Base-by-base conservation (phyloP, 2,888 invertebrate species). In the Gasteruption jaculator region DNA sequence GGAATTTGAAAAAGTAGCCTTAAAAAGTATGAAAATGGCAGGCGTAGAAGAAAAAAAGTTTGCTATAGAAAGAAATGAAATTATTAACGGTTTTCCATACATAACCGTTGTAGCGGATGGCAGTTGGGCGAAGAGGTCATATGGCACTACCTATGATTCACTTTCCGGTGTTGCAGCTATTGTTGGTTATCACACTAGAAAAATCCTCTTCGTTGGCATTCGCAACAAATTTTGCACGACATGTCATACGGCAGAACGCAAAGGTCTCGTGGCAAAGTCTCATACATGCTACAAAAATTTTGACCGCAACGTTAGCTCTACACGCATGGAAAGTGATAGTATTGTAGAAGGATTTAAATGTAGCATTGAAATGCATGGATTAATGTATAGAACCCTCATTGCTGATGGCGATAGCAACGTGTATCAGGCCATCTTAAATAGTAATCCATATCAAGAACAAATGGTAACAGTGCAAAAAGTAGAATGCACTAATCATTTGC, bases 291-390 rank as follows among this genome's bases (percentile, higher is more conserved):
- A 45, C 41, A 55, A 53, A 40, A 61, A 63, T n/a, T n/a, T n/a
- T n/a, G n/a, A n/a, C n/a, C n/a, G n/a, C n/a, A n/a, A n/a, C n/a
- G n/a, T n/a, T n/a, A 46, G 49, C 26, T 52, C 51, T 8, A 56
- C 61, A 6, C 65, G 65, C 50, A 53, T 56, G 50, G 52, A 53
- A 48, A 29, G 34, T n/a, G 46, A 49, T 33, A 43, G 45, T 11
- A 41, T 54, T 20, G 32, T 27, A n/a, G n/a, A n/a, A n/a, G n/a
- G n/a, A n/a, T n/a, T n/a, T n/a, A n/a, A n/a, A n/a, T n/a, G n/a
- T n/a, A n/a, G n/a, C n/a, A n/a, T n/a, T n/a, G n/a, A n/a, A n/a
- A n/a, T n/a, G n/a, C n/a, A n/a, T n/a, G n/a, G n/a, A n/a, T n/a
- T n/a, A n/a, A n/a, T n/a, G n/a, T n/a, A n/a, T n/a, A n/a, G n/a